Evolutionary conservation across 2,113 vertebrate species (phyloP), one percentile per base, ranked within the genome.

Genomic region (Anser cygnoides): DNA sequence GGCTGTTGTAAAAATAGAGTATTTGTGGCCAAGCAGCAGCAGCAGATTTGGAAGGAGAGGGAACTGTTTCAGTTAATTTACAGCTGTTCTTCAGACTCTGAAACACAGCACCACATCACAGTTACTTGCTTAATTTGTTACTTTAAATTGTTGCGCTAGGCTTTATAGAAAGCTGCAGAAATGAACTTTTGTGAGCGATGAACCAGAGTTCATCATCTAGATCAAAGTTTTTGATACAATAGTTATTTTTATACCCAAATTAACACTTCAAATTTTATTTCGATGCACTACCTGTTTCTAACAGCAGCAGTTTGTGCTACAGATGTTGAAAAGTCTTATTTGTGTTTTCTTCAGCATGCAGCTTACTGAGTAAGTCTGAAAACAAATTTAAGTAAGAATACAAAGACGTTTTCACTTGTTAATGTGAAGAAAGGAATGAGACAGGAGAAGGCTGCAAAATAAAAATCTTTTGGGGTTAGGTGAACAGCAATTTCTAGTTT

Each of bases 361-460:
- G 49, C 91, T 95, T 61, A 84, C 87, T 93, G 87, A 93, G 84
- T 91, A 77, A 89, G 87, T 66, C 61, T 71, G 46, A 66, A 52
- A 81, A 92, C 63, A 92, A 75, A 65, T 39, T 89, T 18, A 62
- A 95, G 91, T 94, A 93, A 89, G 87, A 96, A 89, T 89, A 54
- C 77, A 57, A 88, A 92, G 76, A 75, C 58, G 57, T 87, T 95
- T 95, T 93, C 89, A 82, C 91, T 96, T 92, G 70, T 46, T 87
- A 89, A 84, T 91, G 89, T 63, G 61, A 92, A 95, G 91, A 89
- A 89, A 89, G 49, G 73, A 94, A 61, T 29, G 66, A 91, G 61
- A 82, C 33, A 71, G 65, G 35, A 84, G 91, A 93, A 75, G n/a
- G 66, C 46, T 84, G 55, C 73, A 75, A 67, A 77, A 65, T 75